Evolutionary conservation across 2,888 invertebrate genomes (phyloP).

Genomic region (Neria commutata): DNA sequence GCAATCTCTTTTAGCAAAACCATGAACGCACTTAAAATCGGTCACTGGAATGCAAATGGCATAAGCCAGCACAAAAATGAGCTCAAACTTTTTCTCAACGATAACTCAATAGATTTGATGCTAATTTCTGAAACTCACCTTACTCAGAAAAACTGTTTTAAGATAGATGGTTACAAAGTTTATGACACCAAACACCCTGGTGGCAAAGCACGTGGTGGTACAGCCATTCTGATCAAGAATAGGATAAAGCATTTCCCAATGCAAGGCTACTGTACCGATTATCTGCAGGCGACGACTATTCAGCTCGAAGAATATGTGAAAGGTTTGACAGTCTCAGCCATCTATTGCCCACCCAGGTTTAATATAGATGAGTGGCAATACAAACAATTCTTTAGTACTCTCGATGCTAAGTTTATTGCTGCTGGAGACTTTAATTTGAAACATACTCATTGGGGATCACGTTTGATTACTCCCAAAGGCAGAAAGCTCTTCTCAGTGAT

Average conservation of each 20-base stretch:
- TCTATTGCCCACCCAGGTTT: not conserved
- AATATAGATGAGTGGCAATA: not conserved
- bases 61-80: not conserved
- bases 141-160: not conserved
- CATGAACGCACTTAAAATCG: too few species aligned
- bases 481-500: not conserved
- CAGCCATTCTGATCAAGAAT: not conserved
- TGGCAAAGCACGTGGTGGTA: not conserved
- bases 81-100: not conserved
- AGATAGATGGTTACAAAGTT: not conserved
- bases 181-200: not conserved
- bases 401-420: not conserved
- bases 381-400: not conserved
- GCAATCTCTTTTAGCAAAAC: too few species aligned
- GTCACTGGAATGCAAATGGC: not conserved
- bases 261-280: not conserved
- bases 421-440: constrained; percentile 7
- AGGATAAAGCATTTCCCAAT: not conserved
- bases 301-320: not conserved
- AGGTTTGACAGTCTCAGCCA: not conserved
- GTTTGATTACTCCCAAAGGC: not conserved
- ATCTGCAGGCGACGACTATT: not conserved
- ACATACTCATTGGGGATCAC: not conserved
- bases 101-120: not conserved
- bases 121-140: not conserved